These are phyloP conservation scores for Coregonus ussuriensis DNA, from an alignment of 2,797 vertebrate species.

Conservation along the genomic window DNA sequence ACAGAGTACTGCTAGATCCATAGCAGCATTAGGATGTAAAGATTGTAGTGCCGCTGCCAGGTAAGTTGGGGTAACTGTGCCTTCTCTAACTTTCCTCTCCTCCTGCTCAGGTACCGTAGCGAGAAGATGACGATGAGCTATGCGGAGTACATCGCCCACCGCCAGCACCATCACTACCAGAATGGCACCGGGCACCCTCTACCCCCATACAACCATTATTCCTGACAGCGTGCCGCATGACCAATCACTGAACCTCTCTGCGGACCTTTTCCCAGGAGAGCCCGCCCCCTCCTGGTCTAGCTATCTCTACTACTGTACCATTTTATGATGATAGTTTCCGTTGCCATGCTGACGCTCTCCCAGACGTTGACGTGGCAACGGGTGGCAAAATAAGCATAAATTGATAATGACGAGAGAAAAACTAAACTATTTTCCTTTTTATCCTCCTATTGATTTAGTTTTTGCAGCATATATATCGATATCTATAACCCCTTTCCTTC, in stretches of 20 bases:
- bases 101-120: constrained; percentile 91
- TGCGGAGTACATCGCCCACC: constrained; percentile 98
- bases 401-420: constrained; percentile 79
- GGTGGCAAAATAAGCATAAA: constrained; percentile 82
- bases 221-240: constrained; percentile 99
- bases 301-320: constrained; percentile 99
- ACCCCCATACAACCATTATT: constrained; percentile 99
- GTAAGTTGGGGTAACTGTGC: not conserved
- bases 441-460: constrained; percentile 77
- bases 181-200: constrained; percentile 99
- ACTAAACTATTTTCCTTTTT: constrained; percentile 65
- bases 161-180: constrained; percentile 99
- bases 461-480: constrained; percentile 87
- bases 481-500: constrained; percentile 63
- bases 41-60: not conserved
- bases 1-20: not conserved
- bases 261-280: constrained; percentile 99
- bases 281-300: constrained; percentile 99
- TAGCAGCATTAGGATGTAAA: not conserved
- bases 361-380: constrained; percentile 91
- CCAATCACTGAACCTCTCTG: constrained; percentile 99
- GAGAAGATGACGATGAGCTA: constrained; percentile 99
- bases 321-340: constrained; percentile 99
- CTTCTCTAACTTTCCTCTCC: not conserved
- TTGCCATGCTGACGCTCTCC: constrained; percentile 86